Conservation (phyloP, 1,140 invertebrate species). For the Trichonephila inaurata region DNA sequence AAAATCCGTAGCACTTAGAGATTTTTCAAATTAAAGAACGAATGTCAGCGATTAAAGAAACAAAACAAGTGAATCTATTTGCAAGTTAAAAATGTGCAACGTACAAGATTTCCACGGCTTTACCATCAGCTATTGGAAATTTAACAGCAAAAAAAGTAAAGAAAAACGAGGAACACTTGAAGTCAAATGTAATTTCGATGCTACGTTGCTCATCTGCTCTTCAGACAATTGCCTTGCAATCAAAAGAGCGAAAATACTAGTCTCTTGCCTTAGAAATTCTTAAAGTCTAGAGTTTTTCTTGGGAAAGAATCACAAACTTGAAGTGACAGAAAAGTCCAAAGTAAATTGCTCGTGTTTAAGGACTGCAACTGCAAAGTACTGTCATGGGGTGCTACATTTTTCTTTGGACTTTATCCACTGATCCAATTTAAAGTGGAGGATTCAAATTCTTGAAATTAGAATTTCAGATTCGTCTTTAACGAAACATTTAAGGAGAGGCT, state of each 20-base stretch:
- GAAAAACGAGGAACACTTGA: not conserved
- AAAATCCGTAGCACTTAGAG: too few species aligned
- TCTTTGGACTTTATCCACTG: not conserved
- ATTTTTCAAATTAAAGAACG: too few species aligned
- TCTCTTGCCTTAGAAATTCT: not conserved
- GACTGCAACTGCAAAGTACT: not conserved
- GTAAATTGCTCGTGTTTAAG: slow-evolving; percentile 27
- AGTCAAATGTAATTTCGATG: slow-evolving; percentile 8
- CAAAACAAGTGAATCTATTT: not conserved
- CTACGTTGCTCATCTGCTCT: not conserved
- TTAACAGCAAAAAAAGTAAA: not conserved
- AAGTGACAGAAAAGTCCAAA: not conserved
- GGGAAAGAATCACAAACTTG: not conserved
- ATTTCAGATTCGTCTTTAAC: slow-evolving; percentile 9
- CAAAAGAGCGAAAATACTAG: not conserved
- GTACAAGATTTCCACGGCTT: not conserved
- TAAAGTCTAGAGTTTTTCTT: slow-evolving; percentile 9
- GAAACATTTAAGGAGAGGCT: not conserved
- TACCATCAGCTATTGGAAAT: not conserved
- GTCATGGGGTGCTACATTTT: not conserved
- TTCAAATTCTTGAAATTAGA: slow-evolving; percentile 31
- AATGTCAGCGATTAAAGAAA: not conserved
- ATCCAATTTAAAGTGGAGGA: slow-evolving; percentile 21
- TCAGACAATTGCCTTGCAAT: not conserved
- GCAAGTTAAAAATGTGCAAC: not conserved